Base-by-base conservation (phyloP, 2,888 invertebrate genomes). In the Polymixis flavicincta region DNA sequence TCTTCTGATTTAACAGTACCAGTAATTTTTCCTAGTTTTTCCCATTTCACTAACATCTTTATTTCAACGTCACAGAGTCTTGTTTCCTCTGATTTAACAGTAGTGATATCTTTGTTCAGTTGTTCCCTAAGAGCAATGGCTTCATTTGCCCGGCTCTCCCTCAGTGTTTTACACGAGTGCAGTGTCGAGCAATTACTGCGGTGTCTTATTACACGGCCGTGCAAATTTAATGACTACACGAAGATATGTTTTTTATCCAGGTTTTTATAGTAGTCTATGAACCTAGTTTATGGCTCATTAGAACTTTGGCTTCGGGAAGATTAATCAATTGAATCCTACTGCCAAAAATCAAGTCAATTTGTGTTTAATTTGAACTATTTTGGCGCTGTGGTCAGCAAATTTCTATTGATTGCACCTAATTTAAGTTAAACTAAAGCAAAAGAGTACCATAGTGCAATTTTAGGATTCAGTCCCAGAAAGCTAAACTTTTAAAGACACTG, bases 171-270 rank as follows among this genome's bases (percentile, higher is more conserved):
- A 76, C 50, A 52, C 61, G 57, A 19, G 65, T 52, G 83, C 80
- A 80, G 65, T 70, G 85, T 74, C 66, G 83, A 85, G 89, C 93
- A 94, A 94, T 94, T 94, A 93, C 87, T 83, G 76, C 83, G 82
- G 91, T 82, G 90, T 92, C 90, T 88, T 91, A 90, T 91, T 92
- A 90, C 89, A 88, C 88, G 87, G 82, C 90, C 92, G 93, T 90
- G 92, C 90, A 90, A 92, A 93, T 93, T 94, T 94, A 94, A 94
- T 92, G 93, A 92, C 80, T 61, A 64, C 76, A 45, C 80, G 81
- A 57, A 78, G 76, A 82, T 82, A 78, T 77, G 75, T 74, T 64
- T 74, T 48, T 14, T 22, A 17, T 13, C 14, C 32, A 57, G 11
- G 19, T 59, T 60, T 59, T 68, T 57, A 22, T 55, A 17, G 14